Conservation (phyloP, 2,113 vertebrate genomes). For the Mungos mungo region DNA sequence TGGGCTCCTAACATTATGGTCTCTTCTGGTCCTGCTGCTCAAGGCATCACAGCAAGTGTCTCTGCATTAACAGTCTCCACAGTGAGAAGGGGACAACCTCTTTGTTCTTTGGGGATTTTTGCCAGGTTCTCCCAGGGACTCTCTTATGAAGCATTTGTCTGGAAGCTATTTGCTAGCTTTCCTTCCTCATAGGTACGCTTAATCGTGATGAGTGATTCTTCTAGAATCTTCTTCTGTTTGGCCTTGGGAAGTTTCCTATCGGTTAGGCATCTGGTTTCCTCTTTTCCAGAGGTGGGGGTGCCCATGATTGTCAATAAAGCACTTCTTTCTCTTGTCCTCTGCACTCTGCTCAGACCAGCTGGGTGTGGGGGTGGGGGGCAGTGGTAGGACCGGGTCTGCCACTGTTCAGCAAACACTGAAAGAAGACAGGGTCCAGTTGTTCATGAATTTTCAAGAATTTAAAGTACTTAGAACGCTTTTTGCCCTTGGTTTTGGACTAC, state of each 20-base stretch:
- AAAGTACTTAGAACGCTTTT: not conserved
- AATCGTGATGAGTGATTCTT: not conserved
- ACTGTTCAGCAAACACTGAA: not conserved
- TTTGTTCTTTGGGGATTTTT: not conserved
- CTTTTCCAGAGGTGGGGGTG: not conserved
- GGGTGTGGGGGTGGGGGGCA: not conserved
- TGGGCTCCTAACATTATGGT: not conserved
- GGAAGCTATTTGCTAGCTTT: not conserved
- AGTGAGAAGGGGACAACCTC: not conserved
- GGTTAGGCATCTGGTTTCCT: not conserved
- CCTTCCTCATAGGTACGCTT: not conserved
- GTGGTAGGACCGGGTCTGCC: no score
- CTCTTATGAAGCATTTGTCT: not conserved
- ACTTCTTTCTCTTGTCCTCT: not conserved
- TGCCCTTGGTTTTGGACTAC: not conserved
- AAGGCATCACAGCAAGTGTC: not conserved
- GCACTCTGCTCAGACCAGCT: not conserved
- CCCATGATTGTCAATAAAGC: fast-evolving
- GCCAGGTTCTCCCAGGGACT: not conserved
- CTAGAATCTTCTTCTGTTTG: not conserved
- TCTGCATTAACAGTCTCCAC: not conserved
- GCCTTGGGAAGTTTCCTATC: fast-evolving
- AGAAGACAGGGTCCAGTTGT: not conserved
- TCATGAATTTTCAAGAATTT: not conserved
- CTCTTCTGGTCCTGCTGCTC: not conserved